phyloP scores from a whole-genome alignment of 1,140 invertebrate genomes.

The Philotrypesis tridentata region DNA sequence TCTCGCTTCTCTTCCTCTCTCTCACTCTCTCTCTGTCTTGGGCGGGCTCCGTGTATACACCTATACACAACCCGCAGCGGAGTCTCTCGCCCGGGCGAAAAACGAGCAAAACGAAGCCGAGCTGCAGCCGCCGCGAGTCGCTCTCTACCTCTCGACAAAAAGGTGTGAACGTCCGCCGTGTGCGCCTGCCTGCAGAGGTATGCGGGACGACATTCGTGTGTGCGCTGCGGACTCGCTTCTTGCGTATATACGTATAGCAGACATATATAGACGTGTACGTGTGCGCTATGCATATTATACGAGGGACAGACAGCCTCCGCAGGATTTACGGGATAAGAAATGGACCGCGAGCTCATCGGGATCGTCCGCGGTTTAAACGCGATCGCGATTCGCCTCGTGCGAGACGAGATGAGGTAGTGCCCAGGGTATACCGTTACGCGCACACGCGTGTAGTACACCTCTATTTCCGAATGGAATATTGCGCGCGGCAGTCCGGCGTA shows the following conservation, averaged over 20 bases:
- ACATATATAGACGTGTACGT: too few relatives aligned
- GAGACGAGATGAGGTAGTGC: too few relatives aligned
- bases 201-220: neutral
- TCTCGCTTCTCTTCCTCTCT: neutral
- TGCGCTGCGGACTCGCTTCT: too few relatives aligned
- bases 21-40: too few relatives aligned
- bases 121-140: neutral
- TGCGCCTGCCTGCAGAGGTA: neutral
- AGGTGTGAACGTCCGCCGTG: conserved; percentile 1
- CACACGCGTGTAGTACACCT: too few relatives aligned
- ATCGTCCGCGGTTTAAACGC: neutral
- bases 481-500: neutral
- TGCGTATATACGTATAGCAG: too few relatives aligned
- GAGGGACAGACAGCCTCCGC: too few relatives aligned
- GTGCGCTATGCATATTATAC: neutral
- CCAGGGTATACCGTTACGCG: neutral
- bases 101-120: neutral
- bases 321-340: neutral
- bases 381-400: neutral
- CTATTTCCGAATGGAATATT: too few relatives aligned
- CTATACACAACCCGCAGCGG: neutral
- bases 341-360: neutral
- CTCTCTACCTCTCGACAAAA: neutral
- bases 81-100: neutral
- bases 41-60: too few relatives aligned